Conservation (phyloP, 2,797 vertebrate genomes). For the Adrianichthys oophorus region DNA sequence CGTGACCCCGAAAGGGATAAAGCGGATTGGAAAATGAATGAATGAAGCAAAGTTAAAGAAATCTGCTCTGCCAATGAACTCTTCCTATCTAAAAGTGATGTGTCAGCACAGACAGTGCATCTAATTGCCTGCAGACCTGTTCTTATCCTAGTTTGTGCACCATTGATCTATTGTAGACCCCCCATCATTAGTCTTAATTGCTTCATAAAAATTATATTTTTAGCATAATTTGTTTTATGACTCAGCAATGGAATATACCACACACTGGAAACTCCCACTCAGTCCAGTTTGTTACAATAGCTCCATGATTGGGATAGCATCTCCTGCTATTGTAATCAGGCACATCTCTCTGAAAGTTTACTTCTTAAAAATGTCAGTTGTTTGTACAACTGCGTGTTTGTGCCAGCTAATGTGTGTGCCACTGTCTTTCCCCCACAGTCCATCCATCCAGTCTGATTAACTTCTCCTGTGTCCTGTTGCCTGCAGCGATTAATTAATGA, state of each 20-base stretch:
- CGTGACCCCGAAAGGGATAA: too few species aligned
- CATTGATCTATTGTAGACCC: slow-evolving; percentile 28
- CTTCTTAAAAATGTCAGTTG: slow-evolving; percentile 57
- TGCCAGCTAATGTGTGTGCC: slow-evolving; percentile 25
- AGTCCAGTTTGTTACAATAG: slow-evolving; percentile 47
- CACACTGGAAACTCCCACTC: slow-evolving; percentile 54
- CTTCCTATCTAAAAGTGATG: slow-evolving; percentile 31
- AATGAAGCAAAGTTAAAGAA: slow-evolving; percentile 20
- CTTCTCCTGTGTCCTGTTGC: slow-evolving; percentile 66
- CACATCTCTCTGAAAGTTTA: slow-evolving; percentile 43
- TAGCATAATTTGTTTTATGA: slow-evolving; percentile 44
- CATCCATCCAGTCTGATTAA: slow-evolving; percentile 71
- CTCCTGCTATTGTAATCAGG: slow-evolving; percentile 43
- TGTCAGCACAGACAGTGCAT: slow-evolving; percentile 42
- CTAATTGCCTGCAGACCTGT: slow-evolving; percentile 30
- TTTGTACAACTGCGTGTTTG: slow-evolving; percentile 24
- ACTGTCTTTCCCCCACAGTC: slow-evolving; percentile 40
- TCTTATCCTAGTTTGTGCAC: slow-evolving; percentile 37
- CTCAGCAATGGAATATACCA: slow-evolving; percentile 27
- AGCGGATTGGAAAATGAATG: too few species aligned
- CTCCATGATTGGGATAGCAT: slow-evolving; percentile 58
- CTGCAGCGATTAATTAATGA: slow-evolving; percentile 74
- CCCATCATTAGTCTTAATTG: slow-evolving; percentile 47
- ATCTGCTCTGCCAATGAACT: slow-evolving; percentile 37
- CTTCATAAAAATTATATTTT: slow-evolving; percentile 49